These are phyloP conservation scores for Leuciscus waleckii DNA, from an alignment of 2,797 vertebrate genomes.

Conservation along the genomic window DNA sequence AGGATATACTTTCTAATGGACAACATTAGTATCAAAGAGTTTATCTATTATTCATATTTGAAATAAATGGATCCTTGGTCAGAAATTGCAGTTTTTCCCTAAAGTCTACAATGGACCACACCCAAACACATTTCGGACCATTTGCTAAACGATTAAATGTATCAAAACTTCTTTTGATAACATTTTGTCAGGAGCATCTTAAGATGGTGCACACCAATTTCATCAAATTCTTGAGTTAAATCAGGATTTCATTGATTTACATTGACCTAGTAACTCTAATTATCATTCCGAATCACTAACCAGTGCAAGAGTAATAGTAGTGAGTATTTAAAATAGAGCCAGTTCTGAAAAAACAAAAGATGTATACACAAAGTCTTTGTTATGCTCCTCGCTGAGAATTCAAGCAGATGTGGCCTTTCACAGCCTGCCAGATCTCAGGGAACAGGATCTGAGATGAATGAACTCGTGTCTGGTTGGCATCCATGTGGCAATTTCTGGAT, in stretches of 20 bases:
- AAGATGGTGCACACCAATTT: not conserved
- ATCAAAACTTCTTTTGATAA: not conserved
- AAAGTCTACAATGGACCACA: not conserved
- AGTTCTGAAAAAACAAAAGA: not conserved
- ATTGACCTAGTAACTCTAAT: not conserved
- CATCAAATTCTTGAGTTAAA: not conserved
- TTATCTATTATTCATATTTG: not conserved
- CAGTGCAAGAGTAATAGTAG: not conserved
- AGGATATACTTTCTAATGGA: constrained; percentile 12
- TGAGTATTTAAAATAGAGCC: not conserved
- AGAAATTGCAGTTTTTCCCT: not conserved
- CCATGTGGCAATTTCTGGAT: not conserved
- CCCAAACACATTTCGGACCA: not conserved
- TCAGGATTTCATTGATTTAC: not conserved
- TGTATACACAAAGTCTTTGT: constrained; percentile 8
- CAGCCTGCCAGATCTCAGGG: constrained; percentile 64
- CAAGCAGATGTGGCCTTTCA: constrained; percentile 45
- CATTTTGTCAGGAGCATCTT: not conserved
- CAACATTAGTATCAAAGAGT: not conserved
- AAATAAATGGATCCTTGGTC: not conserved
- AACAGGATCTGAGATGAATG: constrained; percentile 68
- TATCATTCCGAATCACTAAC: not conserved
- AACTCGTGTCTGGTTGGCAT: constrained; percentile 40
- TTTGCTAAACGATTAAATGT: not conserved
- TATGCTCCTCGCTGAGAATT: constrained; percentile 28